Conservation (phyloP, 2,113 vertebrate genomes). For the Scolopax mira region DNA sequence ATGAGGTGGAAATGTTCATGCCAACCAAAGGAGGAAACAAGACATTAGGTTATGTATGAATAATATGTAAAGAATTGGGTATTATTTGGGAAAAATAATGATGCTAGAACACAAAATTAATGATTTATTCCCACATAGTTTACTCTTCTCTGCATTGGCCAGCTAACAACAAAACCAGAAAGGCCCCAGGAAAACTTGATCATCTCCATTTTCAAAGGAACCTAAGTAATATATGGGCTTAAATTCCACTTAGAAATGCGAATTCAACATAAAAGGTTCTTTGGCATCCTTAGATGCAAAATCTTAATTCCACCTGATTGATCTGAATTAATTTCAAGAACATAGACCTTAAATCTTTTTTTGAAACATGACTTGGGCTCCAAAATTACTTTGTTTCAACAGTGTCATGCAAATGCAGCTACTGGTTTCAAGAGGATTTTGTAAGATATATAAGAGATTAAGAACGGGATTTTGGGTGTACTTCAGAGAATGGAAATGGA, state of each 20-base stretch:
- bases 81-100: background rate
- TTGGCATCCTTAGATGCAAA: background rate
- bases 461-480: background rate
- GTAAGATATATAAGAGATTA: background rate
- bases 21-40: background rate
- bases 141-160: background rate
- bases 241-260: background rate
- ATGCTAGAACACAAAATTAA: fast-evolving
- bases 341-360: background rate
- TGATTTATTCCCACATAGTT: background rate
- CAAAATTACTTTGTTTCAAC: background rate
- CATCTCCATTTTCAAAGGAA: background rate
- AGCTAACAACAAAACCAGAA: background rate
- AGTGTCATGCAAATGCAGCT: background rate
- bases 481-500: background rate
- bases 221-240: background rate
- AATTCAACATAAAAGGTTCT: background rate
- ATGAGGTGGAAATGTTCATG: background rate
- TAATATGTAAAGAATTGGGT: background rate
- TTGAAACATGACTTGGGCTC: background rate
- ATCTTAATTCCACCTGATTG: background rate
- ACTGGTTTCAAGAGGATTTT: background rate
- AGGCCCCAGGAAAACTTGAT: background rate
- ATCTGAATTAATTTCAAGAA: background rate
- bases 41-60: background rate